Conservation (phyloP, 64 coral and sea anemone genomes). For the Trachythela sp. region DNA sequence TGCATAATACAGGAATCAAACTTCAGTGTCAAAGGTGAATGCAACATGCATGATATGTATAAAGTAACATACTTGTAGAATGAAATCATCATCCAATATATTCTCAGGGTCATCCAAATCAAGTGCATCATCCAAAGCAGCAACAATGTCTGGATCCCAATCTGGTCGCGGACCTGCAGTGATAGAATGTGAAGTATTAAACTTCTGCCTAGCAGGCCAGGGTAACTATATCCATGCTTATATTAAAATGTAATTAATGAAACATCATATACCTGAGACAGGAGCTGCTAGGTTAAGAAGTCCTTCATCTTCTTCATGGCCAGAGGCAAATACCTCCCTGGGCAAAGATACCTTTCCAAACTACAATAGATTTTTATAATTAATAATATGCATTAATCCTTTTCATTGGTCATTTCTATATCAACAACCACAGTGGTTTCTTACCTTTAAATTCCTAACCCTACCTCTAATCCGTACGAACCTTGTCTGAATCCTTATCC, state of each 20-base stretch:
- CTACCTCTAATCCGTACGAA: no score
- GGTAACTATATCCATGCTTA: no score
- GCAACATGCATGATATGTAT: neutral
- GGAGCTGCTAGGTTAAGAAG: constrained; percentile 77
- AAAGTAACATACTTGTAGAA: constrained; percentile 58
- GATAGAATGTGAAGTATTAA: neutral
- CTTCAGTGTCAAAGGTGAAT: no score
- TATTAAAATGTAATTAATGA: neutral
- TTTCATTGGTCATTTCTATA: neutral
- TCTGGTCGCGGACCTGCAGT: constrained; percentile 78
- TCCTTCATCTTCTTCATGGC: constrained; percentile 69
- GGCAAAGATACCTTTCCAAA: constrained; percentile 79
- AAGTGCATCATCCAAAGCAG: constrained; percentile 82
- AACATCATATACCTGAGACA: constrained; percentile 45
- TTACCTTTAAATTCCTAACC: no score
- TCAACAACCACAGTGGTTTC: no score
- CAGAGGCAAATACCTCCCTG: constrained; percentile 69
- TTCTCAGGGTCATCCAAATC: constrained; percentile 77
- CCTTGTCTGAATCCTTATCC: no score
- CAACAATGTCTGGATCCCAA: constrained; percentile 91
- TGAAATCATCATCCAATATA: constrained; percentile 82
- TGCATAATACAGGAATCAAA: no score
- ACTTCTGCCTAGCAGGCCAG: neutral
- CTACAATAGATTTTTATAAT: constrained; percentile 23
- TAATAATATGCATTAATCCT: neutral